A percentile compares a stretch with the other conserved stretches of the same genome.
Evolutionary conservation across 2,113 vertebrate genomes (phyloP).

Genomic region (Malurus alboscapulatus): DNA sequence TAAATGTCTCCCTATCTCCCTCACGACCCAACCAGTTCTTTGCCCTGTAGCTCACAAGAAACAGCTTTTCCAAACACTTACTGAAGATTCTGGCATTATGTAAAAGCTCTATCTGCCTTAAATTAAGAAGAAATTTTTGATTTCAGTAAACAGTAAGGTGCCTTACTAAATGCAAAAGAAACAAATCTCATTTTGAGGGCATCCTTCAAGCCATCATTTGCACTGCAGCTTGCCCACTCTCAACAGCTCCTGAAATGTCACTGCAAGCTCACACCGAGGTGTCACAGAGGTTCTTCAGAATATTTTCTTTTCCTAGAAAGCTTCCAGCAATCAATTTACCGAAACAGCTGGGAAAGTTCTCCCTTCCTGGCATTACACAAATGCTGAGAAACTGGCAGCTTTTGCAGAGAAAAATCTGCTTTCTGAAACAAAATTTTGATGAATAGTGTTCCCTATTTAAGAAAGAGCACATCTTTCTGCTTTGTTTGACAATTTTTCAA

Average conservation of each 20-base stretch:
- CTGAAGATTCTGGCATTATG: background rate
- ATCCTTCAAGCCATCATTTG: background rate
- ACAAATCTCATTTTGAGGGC: background rate
- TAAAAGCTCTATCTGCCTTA: background rate
- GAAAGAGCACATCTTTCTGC: background rate
- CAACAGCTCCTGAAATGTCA: background rate
- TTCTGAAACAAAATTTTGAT: background rate
- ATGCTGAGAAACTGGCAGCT: background rate
- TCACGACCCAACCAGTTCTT: background rate
- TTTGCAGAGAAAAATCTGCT: background rate
- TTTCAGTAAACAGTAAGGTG: background rate
- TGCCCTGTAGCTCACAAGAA: background rate
- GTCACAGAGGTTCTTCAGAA: background rate
- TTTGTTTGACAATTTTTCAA: background rate
- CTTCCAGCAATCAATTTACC: background rate
- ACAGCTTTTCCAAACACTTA: background rate
- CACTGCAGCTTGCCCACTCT: background rate
- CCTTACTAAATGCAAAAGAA: background rate
- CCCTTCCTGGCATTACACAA: background rate
- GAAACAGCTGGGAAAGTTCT: background rate
- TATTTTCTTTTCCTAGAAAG: background rate
- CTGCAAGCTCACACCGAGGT: background rate
- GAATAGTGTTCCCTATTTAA: background rate
- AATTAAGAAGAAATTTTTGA: background rate
- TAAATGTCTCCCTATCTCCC: background rate